phyloP scores from a whole-genome alignment of 2,113 vertebrate genomes.

The Siniperca chuatsi region DNA sequence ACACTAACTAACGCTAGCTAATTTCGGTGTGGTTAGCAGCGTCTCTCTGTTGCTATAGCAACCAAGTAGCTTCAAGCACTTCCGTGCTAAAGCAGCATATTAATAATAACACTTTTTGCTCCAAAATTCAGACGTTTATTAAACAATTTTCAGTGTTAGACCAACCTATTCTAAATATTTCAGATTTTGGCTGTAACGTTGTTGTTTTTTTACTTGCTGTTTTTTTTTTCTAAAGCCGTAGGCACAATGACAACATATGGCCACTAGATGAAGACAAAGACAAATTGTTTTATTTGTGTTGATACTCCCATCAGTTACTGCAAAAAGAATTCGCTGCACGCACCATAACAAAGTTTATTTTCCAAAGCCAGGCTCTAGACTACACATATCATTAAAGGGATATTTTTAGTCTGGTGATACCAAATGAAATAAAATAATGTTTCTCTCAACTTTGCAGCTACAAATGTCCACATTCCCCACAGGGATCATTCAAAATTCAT shows the following conservation, averaged over 20 bases:
- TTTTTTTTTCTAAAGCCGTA: accelerated
- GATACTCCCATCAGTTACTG: background rate
- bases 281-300: too few relatives aligned
- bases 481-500: background rate
- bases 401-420: background rate
- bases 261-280: slow-evolving; percentile 51
- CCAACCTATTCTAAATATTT: background rate
- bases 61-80: slow-evolving; percentile 10
- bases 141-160: accelerated
- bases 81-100: accelerated
- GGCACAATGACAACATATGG: background rate
- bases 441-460: background rate
- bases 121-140: background rate
- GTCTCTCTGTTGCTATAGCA: slow-evolving; percentile 42
- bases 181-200: background rate
- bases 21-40: background rate
- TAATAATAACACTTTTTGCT: background rate
- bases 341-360: background rate
- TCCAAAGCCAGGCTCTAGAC: background rate
- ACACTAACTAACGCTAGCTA: too few relatives aligned
- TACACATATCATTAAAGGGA: background rate
- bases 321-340: too few relatives aligned
- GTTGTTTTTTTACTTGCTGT: accelerated
- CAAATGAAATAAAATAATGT: too few relatives aligned
- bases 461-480: background rate